Conservation (phyloP, 2,888 invertebrate genomes). For the Sinelater perroti region DNA sequence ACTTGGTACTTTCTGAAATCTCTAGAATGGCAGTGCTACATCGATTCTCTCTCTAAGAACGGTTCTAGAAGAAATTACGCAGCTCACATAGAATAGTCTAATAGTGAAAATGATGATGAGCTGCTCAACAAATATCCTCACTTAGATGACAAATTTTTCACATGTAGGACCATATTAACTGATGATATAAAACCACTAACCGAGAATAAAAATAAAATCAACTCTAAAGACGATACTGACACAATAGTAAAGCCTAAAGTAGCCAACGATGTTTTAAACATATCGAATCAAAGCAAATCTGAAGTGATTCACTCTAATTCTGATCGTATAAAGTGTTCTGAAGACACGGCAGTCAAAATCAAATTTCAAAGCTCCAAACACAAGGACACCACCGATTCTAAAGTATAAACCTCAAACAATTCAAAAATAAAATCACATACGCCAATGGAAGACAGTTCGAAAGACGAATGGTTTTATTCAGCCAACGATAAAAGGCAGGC, state of each 20-base stretch:
- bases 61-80: constrained; percentile 69
- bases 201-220: too few relatives aligned
- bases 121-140: constrained; percentile 80
- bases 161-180: neutral
- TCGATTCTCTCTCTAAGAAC: constrained; percentile 80
- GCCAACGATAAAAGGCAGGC: constrained; percentile 58
- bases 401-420: constrained; percentile 56
- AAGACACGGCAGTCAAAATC: constrained; percentile 63
- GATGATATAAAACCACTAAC: constrained; percentile 15
- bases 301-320: constrained; percentile 19
- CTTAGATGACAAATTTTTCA: constrained; percentile 56
- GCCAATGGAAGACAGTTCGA: constrained; percentile 66
- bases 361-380: constrained; percentile 81
- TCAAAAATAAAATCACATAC: constrained; percentile 50
- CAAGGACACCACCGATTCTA: constrained; percentile 78
- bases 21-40: constrained; percentile 90
- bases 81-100: constrained; percentile 61
- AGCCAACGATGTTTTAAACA: constrained; percentile 22
- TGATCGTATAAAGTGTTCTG: constrained; percentile 38
- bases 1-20: constrained; percentile 92
- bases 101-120: constrained; percentile 77
- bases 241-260: constrained; percentile 31
- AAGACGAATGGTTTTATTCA: constrained; percentile 77
- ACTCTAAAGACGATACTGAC: constrained; percentile 11
- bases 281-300: constrained; percentile 19